phyloP scores from a whole-genome alignment of 2,797 vertebrate genomes.

The Phataginus tetradactyla region DNA sequence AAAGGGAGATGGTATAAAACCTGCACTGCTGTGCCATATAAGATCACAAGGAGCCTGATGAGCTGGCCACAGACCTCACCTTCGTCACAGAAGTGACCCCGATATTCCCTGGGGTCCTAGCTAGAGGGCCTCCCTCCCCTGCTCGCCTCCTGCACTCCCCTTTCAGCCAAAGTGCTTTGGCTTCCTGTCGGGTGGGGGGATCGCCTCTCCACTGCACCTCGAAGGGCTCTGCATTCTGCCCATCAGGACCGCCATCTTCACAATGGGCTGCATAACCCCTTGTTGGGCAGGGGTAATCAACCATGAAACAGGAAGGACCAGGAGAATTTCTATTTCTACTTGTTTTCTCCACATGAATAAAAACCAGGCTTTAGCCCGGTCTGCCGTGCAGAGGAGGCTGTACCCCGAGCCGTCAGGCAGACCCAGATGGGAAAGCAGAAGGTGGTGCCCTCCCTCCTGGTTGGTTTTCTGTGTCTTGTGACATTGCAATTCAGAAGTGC shows the following conservation, averaged over 20 bases:
- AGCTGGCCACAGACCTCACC: neutral
- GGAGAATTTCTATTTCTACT: neutral
- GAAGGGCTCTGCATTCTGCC: accelerated
- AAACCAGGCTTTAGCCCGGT: neutral
- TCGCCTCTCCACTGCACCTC: neutral
- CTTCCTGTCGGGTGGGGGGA: neutral
- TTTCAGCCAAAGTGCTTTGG: neutral
- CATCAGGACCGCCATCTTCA: neutral
- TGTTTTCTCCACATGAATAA: neutral
- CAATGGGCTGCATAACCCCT: neutral
- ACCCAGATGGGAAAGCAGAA: neutral
- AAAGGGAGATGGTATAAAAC: neutral
- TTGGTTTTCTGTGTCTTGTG: conserved; percentile 9
- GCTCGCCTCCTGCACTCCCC: accelerated
- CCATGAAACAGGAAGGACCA: neutral
- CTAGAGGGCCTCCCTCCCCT: neutral
- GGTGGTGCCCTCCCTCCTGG: neutral
- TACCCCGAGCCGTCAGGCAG: neutral
- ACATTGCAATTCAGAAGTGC: neutral
- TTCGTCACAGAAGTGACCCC: neutral
- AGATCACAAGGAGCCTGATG: neutral
- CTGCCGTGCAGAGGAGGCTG: neutral
- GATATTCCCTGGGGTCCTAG: neutral
- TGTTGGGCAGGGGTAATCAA: accelerated
- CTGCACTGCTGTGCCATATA: neutral